Evolutionary conservation across 2,888 invertebrate genomes (phyloP).

Genomic region (Sesia bembeciformis): DNA sequence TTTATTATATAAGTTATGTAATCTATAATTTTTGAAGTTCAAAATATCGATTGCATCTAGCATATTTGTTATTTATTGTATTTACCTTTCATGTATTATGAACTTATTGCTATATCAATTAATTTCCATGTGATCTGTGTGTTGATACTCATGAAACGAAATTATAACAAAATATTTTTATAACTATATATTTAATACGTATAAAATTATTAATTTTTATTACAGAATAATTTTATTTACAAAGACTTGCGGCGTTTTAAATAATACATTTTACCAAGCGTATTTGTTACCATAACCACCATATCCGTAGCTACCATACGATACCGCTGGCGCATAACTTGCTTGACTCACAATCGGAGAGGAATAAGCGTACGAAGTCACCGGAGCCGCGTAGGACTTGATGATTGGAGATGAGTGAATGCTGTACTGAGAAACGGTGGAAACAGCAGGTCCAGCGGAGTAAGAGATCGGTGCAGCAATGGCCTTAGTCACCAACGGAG

Average conservation of each 20-base stretch:
- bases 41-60: too few species aligned
- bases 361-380: conserved; percentile 15
- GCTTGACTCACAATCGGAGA: conserved; percentile 6
- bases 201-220: too few species aligned
- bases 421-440: conserved; percentile 37
- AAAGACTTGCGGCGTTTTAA: background rate
- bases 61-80: too few species aligned
- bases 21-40: too few species aligned
- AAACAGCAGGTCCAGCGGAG: conserved; percentile 20
- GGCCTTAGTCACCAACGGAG: conserved; percentile 5
- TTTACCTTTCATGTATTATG: too few species aligned
- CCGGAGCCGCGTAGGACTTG: conserved; percentile 25
- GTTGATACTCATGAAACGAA: too few species aligned
- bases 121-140: too few species aligned
- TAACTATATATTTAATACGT: too few species aligned
- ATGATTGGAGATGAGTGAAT: conserved; percentile 29
- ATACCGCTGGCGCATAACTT: conserved; percentile 13
- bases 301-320: conserved; percentile 19
- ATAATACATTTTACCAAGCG: conserved; percentile 22
- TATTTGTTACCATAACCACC: conserved; percentile 26
- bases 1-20: too few species aligned
- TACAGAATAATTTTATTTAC: background rate
- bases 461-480: conserved; percentile 2
- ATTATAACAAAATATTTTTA: too few species aligned
- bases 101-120: too few species aligned